Evolutionary conservation across 2,888 invertebrate species (phyloP), one percentile per base, ranked within the genome.

Genomic region (Melinaea marsaeus): DNA sequence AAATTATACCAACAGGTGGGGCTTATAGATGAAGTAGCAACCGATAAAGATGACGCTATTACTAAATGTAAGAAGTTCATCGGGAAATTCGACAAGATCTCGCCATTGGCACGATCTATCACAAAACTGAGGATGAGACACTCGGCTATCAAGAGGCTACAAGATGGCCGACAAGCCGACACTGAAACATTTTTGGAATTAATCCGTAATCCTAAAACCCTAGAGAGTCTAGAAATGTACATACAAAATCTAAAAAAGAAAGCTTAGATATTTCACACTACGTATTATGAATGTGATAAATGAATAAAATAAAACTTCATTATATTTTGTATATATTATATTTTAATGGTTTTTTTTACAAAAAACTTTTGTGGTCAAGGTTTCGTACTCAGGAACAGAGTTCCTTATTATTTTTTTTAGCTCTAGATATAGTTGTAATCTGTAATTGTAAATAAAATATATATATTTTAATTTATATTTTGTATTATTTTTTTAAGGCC

Each of bases 1-100:
- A 33, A 32, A 58, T 1, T 42, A 55, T 57, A 34, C 34, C 58
- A 47, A 32, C 77, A 91, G 90, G 90, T 95, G 47, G 95, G 96
- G 1, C 84, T 97, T 0, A 92, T 97, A 4, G 97, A 97, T 85
- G 95, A 95, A 81, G 75, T 93, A 37, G 95, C 93, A 3, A 79
- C 85, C 6, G 93, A 93, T 75, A 95, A 95, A 79, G 92, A 92
- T 2, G 95, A 95, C 57, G 93, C 93, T 0, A 77, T 96, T 7
- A 84, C 83, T 0, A 94, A 93, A 78, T 94, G 95, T 69, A 93
- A 93, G 71, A 81, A 91, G 35, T 96, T 95, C 75, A 90, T 97
- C 48, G 79, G 81, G 35, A 90, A 87, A 66, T 96, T 94, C 80
- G 91, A 92, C 55, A 93, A 91, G 69, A 93, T 96, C 63, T 92